Conservation (phyloP, 2,888 invertebrate genomes). For the Andrena chrysosceles region DNA sequence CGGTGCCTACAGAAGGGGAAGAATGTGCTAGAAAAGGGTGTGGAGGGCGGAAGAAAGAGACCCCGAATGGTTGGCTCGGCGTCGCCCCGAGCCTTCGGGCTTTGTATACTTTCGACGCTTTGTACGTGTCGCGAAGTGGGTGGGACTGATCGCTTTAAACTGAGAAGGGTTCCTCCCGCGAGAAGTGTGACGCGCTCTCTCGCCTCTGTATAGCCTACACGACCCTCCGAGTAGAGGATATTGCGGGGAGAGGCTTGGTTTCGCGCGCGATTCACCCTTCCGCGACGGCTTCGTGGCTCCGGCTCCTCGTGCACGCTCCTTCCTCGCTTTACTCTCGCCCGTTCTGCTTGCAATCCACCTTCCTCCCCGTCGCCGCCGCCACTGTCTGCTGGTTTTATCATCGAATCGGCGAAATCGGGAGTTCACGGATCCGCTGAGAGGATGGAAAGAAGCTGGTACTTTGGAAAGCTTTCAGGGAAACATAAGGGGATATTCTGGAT, state of each 20-base stretch:
- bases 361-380: background rate
- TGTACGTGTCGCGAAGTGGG: constrained; percentile 74
- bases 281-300: background rate
- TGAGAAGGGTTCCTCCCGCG: constrained; percentile 61
- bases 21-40: constrained; percentile 21
- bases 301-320: constrained; percentile 1
- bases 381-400: constrained; percentile 36
- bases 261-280: constrained; percentile 35
- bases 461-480: constrained; percentile 60
- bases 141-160: constrained; percentile 75
- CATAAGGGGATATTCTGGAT: constrained; percentile 34
- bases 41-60: constrained; percentile 45
- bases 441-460: constrained; percentile 52
- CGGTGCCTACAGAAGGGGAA: constrained; percentile 30
- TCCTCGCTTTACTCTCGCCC: background rate
- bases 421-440: constrained; percentile 45
- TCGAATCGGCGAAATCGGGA: constrained; percentile 49
- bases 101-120: constrained; percentile 72
- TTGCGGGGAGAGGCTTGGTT: constrained; percentile 39
- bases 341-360: background rate
- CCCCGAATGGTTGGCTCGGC: constrained; percentile 57
- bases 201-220: constrained; percentile 24
- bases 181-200: constrained; percentile 50
- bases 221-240: constrained; percentile 50
- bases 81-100: constrained; percentile 55